Evolutionary conservation across 2,113 vertebrate genomes (phyloP).

Genomic region (Synchiropus splendidus): DNA sequence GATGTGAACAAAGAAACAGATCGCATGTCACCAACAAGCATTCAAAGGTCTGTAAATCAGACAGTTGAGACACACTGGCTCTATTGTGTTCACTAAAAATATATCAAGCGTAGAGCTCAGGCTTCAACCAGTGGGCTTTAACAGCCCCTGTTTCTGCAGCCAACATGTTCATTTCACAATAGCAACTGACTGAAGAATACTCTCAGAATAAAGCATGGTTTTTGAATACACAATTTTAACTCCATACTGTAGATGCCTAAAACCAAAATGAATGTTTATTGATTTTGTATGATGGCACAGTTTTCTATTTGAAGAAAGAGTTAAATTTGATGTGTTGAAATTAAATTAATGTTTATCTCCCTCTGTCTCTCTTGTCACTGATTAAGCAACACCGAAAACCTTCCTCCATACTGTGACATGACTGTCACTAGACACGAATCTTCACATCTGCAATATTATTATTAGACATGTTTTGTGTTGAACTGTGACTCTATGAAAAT

Average conservation of each 20-base stretch:
- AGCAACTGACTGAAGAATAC: no score
- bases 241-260: no score
- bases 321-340: no score
- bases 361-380: no score
- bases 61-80: slow-evolving; percentile 22
- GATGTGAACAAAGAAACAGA: slow-evolving; percentile 38
- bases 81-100: slow-evolving; percentile 16
- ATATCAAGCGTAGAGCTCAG: slow-evolving; percentile 8
- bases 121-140: neutral
- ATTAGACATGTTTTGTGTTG: slow-evolving; percentile 32
- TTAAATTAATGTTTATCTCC: no score
- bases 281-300: no score
- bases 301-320: no score
- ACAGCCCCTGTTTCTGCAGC: neutral
- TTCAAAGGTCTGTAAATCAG: slow-evolving; percentile 27
- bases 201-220: no score
- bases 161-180: neutral
- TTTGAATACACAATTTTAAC: no score
- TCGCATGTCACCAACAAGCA: slow-evolving; percentile 36
- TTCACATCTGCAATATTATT: slow-evolving; percentile 33
- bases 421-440: slow-evolving; percentile 10
- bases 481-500: slow-evolving; percentile 36
- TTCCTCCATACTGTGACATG: slow-evolving; percentile 9
- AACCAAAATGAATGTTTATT: no score
- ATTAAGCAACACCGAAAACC: neutral